phyloP scores from a whole-genome alignment of 2,113 vertebrate species.

The Mohoua ochrocephala region DNA sequence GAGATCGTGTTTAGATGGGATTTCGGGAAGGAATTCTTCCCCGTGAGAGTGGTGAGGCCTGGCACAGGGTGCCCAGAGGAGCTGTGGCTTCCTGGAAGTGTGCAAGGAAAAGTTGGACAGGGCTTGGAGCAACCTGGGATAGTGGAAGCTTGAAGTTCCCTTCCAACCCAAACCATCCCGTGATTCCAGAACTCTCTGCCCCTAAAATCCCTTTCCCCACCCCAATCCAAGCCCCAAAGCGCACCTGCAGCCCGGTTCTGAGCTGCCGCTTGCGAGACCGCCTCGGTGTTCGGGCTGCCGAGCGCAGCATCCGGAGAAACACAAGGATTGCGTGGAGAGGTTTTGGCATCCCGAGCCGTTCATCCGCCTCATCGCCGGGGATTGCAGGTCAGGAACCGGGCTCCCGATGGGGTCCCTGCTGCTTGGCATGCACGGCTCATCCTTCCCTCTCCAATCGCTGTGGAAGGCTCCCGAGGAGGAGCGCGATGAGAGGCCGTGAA shows the following conservation, averaged over 20 bases:
- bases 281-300: background rate
- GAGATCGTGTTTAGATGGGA: background rate
- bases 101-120: fast-evolving
- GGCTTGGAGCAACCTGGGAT: fast-evolving
- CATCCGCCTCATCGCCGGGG: background rate
- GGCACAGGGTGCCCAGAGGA: background rate
- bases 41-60: background rate
- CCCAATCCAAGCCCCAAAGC: background rate
- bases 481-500: conserved; percentile 25
- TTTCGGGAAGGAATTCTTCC: background rate
- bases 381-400: background rate
- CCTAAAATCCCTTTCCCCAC: background rate
- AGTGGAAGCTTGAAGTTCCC: background rate
- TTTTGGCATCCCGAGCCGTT: background rate
- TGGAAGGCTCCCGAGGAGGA: background rate
- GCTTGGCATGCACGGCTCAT: conserved; percentile 28
- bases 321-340: background rate
- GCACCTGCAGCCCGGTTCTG: background rate
- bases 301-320: background rate
- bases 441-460: background rate
- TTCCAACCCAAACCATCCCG: background rate
- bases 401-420: background rate
- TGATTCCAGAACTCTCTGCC: background rate
- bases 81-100: background rate
- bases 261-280: background rate